Evolutionary conservation across 2,888 invertebrate species (phyloP), one percentile per base, ranked within the genome.

Genomic region (Choreutis nemorana): DNA sequence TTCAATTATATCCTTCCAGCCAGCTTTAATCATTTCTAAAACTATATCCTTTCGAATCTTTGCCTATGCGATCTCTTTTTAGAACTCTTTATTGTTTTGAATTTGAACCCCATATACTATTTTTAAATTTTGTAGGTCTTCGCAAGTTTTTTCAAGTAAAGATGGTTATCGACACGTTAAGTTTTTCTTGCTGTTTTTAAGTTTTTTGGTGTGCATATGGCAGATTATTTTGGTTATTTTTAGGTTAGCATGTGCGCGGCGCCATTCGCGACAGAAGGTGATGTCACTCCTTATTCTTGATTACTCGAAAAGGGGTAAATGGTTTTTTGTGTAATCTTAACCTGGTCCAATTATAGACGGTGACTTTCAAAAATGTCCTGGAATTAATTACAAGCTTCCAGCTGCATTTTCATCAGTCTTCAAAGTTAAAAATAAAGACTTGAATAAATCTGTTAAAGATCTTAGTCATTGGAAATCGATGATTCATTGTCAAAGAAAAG

Each of bases 211-310:
- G 43, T 66, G 55, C 73, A 73, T 64, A 73, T 72, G 73, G 68
- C 60, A 55, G 57, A 65, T 59, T 62, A 49, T 56, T 55, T 56
- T 41, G 50, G 68, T 63, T 72, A 75, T 73, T 77, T 72, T 66
- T 58, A 58, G 62, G 50, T 59, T 60, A 55, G 71, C 72, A 71
- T 72, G 68, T 73, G 73, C 68, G 50, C 37, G 35, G 47, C 55
- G 52, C 55, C 63, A 59, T 64, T 64, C 52, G 67, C 64, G 56
- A 54, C 72, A 71, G 64, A 64, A 64, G 68, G 58, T 75, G 73
- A 77, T 73, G 71, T 78, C 77, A 73, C 52, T 59, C 45, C 55
- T 62, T 58, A 57, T 59, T 70, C 67, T 54, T 48, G 57, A 59
- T 61, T 55, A 48, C 45, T 45, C 45, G 44, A 37, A 50, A 66